Conservation (phyloP, 2,797 vertebrate genomes). For the Sandelia bainsii region DNA sequence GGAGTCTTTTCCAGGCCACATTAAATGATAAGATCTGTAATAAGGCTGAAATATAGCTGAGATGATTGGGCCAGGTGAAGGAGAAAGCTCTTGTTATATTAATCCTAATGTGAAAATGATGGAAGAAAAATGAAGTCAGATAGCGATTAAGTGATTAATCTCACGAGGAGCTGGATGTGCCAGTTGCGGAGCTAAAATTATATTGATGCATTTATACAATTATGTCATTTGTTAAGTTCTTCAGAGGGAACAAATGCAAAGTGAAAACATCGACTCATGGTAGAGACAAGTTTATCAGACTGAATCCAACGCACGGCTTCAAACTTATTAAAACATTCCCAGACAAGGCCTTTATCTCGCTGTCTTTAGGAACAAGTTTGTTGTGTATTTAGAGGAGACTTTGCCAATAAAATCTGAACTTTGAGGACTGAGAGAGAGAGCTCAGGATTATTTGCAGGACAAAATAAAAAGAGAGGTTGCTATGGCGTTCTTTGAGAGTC, state of each 20-base stretch:
- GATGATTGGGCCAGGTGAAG: conserved; percentile 68
- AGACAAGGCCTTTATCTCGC: conserved; percentile 28
- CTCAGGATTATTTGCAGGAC: conserved; percentile 9
- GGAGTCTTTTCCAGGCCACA: conserved; percentile 64
- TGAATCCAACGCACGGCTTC: conserved; percentile 22
- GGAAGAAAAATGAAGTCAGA: conserved; percentile 56
- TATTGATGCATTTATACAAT: conserved; percentile 49
- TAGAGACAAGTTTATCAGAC: conserved; percentile 46
- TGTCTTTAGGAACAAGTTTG: conserved; percentile 35
- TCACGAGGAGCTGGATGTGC: conserved; percentile 17
- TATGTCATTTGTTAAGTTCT: conserved; percentile 61
- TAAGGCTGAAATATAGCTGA: conserved; percentile 60
- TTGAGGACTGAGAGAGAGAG: conserved; percentile 23
- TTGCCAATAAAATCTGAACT: conserved; percentile 20
- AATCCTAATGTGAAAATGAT: conserved; percentile 67
- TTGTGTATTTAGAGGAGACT: conserved; percentile 40
- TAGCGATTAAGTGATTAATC: conserved; percentile 55
- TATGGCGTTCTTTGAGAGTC: conserved; percentile 24
- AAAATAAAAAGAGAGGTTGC: conserved; percentile 5
- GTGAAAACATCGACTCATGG: conserved; percentile 46
- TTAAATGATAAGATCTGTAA: conserved; percentile 83
- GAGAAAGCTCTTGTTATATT: conserved; percentile 60
- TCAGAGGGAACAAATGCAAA: conserved; percentile 48
- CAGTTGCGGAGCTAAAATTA: conserved; percentile 41
- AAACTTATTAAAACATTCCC: conserved; percentile 55